These are phyloP conservation scores for Salvelinus sp. DNA, from an alignment of 2,113 vertebrate species.

Conservation along the genomic window DNA sequence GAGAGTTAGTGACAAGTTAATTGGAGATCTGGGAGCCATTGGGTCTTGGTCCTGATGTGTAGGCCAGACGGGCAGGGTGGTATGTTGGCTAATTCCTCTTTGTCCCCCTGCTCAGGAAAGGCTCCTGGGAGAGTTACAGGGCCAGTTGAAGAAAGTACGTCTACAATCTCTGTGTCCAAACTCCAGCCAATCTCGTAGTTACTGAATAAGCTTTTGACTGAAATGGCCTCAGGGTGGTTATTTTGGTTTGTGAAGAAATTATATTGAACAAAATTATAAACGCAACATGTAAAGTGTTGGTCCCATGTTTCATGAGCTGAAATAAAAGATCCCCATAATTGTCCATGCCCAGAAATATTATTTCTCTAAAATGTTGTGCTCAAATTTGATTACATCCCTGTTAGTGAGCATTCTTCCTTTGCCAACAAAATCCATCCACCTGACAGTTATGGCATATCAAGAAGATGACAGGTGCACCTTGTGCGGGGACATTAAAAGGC, in stretches of 20 bases:
- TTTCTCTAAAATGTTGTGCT: too few species aligned
- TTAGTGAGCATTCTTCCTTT: too few species aligned
- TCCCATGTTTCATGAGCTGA: too few species aligned
- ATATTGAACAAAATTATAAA: too few species aligned
- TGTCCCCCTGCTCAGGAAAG: slow-evolving; percentile 47
- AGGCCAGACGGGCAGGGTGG: slow-evolving; percentile 62
- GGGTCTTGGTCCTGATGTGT: slow-evolving; percentile 64
- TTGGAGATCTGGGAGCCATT: slow-evolving; percentile 68
- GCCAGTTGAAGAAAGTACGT: slow-evolving; percentile 53
- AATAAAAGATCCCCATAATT: too few species aligned
- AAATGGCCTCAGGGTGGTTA: slow-evolving; percentile 33
- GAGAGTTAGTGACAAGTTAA: slow-evolving; percentile 76
- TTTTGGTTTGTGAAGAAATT: slow-evolving; percentile 5
- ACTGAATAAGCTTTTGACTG: slow-evolving; percentile 38
- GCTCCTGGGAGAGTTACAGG: slow-evolving; percentile 58
- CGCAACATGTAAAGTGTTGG: too few species aligned
- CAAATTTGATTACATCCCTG: too few species aligned
- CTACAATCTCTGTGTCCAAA: slow-evolving; percentile 60
- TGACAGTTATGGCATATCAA: too few species aligned
- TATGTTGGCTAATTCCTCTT: slow-evolving; percentile 71
- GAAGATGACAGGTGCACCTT: too few species aligned
- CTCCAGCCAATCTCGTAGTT: slow-evolving; percentile 31
- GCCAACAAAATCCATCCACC: too few species aligned
- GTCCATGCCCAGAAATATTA: too few species aligned
- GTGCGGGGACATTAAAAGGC: too few species aligned